Conservation (phyloP, 1,140 invertebrate species). For the Drosophila carrolli region DNA sequence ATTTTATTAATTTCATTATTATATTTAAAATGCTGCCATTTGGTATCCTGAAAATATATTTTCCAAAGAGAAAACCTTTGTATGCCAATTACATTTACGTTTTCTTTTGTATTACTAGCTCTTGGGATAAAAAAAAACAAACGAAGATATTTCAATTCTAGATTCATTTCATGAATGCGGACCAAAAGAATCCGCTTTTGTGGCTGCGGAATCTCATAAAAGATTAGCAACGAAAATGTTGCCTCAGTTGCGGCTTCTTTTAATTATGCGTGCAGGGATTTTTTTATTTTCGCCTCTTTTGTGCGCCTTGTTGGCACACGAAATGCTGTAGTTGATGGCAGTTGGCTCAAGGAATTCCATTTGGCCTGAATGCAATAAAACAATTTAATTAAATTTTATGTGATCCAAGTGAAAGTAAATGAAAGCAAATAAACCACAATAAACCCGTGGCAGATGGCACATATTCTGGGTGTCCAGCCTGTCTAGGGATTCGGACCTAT, state of each 20-base stretch:
- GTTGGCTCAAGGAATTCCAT: constrained; percentile 55
- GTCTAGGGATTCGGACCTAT: constrained; percentile 12
- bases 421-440: constrained; percentile 77
- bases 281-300: constrained; percentile 39
- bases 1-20: too few species aligned
- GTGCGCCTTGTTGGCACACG: constrained; percentile 1
- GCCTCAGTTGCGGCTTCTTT: constrained; percentile 40
- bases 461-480: constrained; percentile 10
- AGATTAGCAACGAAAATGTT: constrained; percentile 60
- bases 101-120: too few species aligned
- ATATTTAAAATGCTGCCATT: too few species aligned
- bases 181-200: constrained; percentile 8
- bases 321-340: constrained; percentile 20
- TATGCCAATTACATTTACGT: constrained; percentile 19
- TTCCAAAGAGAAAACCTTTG: background rate
- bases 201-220: constrained; percentile 56
- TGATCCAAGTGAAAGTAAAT: constrained; percentile 61
- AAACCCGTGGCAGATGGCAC: constrained; percentile 62
- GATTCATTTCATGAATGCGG: constrained; percentile 29
- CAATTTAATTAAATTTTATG: constrained; percentile 78
- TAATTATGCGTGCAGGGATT: constrained; percentile 56
- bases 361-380: constrained; percentile 64
- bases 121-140: constrained; percentile 5
- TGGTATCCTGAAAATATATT: background rate
- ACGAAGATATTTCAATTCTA: constrained; percentile 2